These are phyloP conservation scores for Zingel zingel DNA, from an alignment of 2,113 vertebrate species.

Conservation along the genomic window DNA sequence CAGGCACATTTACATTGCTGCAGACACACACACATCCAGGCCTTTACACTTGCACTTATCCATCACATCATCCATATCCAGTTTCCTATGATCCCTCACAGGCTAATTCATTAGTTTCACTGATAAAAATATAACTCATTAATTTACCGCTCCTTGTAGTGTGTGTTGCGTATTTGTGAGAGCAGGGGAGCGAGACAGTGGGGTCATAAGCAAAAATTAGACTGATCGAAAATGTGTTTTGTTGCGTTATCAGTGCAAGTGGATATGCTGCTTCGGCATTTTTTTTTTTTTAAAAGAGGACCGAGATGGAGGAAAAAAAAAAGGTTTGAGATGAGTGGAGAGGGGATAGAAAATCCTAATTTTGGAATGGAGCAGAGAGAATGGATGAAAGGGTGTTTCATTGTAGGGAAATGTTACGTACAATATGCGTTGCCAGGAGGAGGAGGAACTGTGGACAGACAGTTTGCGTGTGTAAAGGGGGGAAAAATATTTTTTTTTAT, in stretches of 20 bases:
- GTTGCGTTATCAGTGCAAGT: neutral
- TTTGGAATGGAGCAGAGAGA: neutral
- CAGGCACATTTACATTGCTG: neutral
- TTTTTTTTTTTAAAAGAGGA: neutral
- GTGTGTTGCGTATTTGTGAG: slow-evolving; percentile 15
- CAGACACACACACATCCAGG: slow-evolving; percentile 5
- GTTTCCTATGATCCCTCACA: slow-evolving; percentile 63
- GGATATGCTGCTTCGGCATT: neutral
- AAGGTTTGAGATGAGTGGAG: neutral
- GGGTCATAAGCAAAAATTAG: slow-evolving; percentile 61
- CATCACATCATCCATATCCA: slow-evolving; percentile 57
- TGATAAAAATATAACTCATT: slow-evolving; percentile 74
- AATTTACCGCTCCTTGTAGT: slow-evolving; percentile 58
- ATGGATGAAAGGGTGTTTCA: neutral
- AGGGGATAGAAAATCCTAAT: neutral
- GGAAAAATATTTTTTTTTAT: too few relatives aligned
- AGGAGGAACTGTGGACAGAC: neutral
- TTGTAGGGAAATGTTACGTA: neutral
- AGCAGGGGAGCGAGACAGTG: slow-evolving; percentile 4
- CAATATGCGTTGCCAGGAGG: neutral
- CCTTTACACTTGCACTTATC: slow-evolving; percentile 25
- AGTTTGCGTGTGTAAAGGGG: neutral
- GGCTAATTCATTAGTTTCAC: slow-evolving; percentile 72
- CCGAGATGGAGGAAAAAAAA: neutral
- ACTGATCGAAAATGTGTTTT: slow-evolving; percentile 55